Conservation (phyloP, 2,113 vertebrate species). For the Hippopotamus amphibius region DNA sequence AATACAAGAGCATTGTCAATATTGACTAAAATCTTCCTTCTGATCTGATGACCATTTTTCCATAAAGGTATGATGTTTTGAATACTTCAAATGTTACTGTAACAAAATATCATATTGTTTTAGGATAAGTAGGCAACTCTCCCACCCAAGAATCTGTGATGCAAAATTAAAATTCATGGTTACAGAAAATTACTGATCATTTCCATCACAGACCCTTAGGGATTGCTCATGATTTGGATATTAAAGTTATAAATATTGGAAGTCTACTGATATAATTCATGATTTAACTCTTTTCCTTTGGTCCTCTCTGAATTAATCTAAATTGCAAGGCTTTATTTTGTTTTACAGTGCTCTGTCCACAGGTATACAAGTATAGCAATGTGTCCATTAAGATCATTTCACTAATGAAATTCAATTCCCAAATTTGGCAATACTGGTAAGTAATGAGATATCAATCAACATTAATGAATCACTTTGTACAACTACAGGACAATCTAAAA, state of each 20-base stretch:
- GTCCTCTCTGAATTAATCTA: not conserved
- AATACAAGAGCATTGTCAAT: constrained; percentile 18
- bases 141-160: not conserved
- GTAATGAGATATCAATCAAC: not conserved
- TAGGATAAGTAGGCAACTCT: not conserved
- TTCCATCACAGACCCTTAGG: not conserved
- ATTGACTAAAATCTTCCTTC: constrained; percentile 20
- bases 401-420: not conserved
- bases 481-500: not conserved
- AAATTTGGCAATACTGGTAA: not conserved
- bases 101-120: not conserved
- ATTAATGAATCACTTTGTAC: not conserved
- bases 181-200: not conserved
- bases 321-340: not conserved
- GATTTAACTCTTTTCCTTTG: not conserved
- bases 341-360: not conserved
- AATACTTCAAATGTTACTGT: not conserved
- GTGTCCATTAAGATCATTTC: not conserved
- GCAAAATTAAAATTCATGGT: constrained; percentile 30
- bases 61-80: not conserved
- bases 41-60: not conserved
- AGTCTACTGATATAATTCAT: not conserved
- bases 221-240: not conserved
- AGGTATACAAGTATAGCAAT: not conserved
- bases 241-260: not conserved